Evolutionary conservation across 2,888 invertebrate species (phyloP), one percentile per base, ranked within the genome.

Genomic region (Platerodrilus igneus): DNA sequence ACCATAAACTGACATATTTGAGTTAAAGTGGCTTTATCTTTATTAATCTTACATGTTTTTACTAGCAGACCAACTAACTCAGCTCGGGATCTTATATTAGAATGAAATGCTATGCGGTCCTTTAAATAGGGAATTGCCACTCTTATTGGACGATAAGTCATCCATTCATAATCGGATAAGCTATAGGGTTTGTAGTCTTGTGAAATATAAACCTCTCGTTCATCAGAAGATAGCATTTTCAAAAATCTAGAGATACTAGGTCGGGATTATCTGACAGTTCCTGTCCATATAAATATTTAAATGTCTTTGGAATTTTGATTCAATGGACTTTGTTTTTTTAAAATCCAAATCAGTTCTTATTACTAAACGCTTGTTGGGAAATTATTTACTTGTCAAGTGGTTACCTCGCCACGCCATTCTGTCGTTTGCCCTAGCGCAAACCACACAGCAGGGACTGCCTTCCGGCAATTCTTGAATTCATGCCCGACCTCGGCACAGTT

Each of bases 41-140:
- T 19, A 17, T 41, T 41, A 13, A 41, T 10, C 3, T 28, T 26
- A 17, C 41, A 41, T 2, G 36, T 37, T 25, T 27, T n/a, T 9
- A 42, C 29, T 14, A 40, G 23, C 13, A 8, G 21, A 2, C 14
- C 9, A 4, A 40, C 23, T 2, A 40, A 25, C 5, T 7, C 4
- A 1, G 18, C 23, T 13, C 40, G 28, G 4, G 29, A 29, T 2
- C 7, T 13, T 5, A 23, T 16, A 3, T 21, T 19, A 1, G 40
- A 40, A 15, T 22, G 11, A 3, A 40, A 21, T 11, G 28, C 18
- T n/a, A 40, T 28, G 25, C 28, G 8, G 3, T 40, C 23, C n/a
- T 40, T 40, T 5, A 40, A 23, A 20, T 9, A 23, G 2, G 35
- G 35, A 13, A 40, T 29, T 4, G 42, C 37, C 19, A 27, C 23